Conservation (phyloP, 2,113 vertebrate species). For the Chelonoidis abingdonii region DNA sequence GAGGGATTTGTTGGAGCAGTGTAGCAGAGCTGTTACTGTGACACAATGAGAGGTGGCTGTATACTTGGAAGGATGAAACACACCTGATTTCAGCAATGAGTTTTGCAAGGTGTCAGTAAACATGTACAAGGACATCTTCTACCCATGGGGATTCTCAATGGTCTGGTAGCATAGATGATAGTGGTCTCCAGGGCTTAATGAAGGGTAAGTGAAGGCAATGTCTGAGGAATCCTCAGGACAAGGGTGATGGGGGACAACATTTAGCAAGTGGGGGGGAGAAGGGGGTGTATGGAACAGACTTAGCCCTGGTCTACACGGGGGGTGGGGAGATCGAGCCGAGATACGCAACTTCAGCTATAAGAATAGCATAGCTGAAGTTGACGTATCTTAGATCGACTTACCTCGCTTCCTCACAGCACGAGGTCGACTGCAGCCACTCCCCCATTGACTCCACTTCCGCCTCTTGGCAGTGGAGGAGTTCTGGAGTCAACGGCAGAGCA, state of each 20-base stretch:
- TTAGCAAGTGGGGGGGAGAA: not conserved
- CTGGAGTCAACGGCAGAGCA: too few species aligned
- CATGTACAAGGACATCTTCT: not conserved
- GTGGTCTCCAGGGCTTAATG: not conserved
- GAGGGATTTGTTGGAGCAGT: not conserved
- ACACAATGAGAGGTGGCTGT: not conserved
- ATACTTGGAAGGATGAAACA: not conserved
- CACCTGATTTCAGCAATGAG: not conserved
- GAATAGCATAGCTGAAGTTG: too few species aligned
- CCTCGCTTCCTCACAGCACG: too few species aligned
- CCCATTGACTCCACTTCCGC: too few species aligned
- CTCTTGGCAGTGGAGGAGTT: too few species aligned
- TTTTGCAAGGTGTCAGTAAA: not conserved
- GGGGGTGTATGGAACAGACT: not conserved
- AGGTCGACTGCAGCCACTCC: too few species aligned
- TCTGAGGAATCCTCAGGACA: not conserved
- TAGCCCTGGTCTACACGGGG: too few species aligned
- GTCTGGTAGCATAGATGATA: not conserved
- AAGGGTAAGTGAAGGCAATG: not conserved
- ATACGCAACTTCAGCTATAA: too few species aligned
- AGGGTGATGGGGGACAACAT: not conserved
- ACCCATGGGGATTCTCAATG: not conserved
- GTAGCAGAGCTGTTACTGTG: not conserved
- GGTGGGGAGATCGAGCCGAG: too few species aligned
- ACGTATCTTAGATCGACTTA: too few species aligned